Base-by-base conservation (phyloP, 2,888 invertebrate genomes). In the Tetrapedia diversipes region DNA sequence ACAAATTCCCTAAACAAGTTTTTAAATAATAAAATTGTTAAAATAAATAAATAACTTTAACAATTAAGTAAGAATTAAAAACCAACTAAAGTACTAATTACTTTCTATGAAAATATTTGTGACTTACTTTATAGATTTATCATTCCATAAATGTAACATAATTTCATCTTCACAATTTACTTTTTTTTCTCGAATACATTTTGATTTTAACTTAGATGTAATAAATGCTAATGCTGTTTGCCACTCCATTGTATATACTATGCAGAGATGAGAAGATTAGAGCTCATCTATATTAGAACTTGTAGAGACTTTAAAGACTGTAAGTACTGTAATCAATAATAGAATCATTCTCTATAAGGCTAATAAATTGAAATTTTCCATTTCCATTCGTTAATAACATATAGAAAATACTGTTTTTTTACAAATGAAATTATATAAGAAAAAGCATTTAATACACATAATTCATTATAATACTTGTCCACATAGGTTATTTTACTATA, bases 1-100 rank as follows among this genome's bases (percentile, higher is more conserved):
- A 92, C 78, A 54, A 89, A 83, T 70, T 87, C 80, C 77, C 92
- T 92, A 84, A 34, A 72, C 10, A 47, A 19, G 1, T 2, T 59
- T 22, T 32, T 16, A 41, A 57, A 56, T 22, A 11, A 29, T 16
- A n/a, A 11, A n/a, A 14, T 4, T 29, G 16, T 41, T 22, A 8
- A 39, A n/a, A 32, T n/a, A 16, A 24, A 24, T 22, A 27, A 1
- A 16, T 16, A 16, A 8, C 7, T 10, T 4, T 11, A 37, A 29
- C 3, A 24, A 24, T 1, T 49, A 14, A 24, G 19, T n/a, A 22
- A 19, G 11, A 2, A 37, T 11, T 11, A n/a, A 11, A 41, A 41
- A n/a, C 4, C 6, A n/a, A 32, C 8, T 41, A 16, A 14, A 60
- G 47, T n/a, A 32, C 43, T 24, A 47, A 64, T 24, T 43, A 43